Base-by-base conservation (phyloP, 2,888 invertebrate species). In the Tethea ocularis region DNA sequence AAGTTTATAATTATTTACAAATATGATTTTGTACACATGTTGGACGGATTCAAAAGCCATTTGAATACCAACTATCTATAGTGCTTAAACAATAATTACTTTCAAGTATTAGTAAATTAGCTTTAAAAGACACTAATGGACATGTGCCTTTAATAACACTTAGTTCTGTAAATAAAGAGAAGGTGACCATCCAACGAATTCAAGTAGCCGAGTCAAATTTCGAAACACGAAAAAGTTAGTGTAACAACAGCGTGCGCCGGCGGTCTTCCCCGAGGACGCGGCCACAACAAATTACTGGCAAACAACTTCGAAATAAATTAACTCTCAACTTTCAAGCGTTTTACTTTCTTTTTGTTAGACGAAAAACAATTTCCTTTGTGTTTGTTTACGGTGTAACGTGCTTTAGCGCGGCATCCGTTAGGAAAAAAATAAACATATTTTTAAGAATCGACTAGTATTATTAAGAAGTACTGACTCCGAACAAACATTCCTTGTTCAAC, bases 281-380 rank as follows among this genome's bases (percentile, higher is more conserved):
- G 84, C 88, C 90, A 83, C 89, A 91, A 88, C 90, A 90, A 91
- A 91, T 91, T 90, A 90, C 89, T 84, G 84, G 84, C 88, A 89
- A 91, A 91, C 91, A 91, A 91, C 89, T 91, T 89, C 83, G 80
- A 90, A 91, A 91, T 91, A 91, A 91, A 91, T 91, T 91, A 89
- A 88, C 88, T 91, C 89, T 83, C 90, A 86, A 90, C 89, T 91
- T 90, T 89, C 83, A 86, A 89, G 84, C 87, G 87, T 89, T 91
- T 87, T 86, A 86, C 87, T 87, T 88, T 87, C 85, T 87, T 88
- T 87, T 83, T 84, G 83, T 83, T 79, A 75, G 81, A 78, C 77
- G 81, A 83, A 87, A 87, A 91, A 89, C 88, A 88, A 89, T 89
- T 90, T 88, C 80, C 86, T 88, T 89, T 87, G 86, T 84, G 75